Conservation (phyloP, 2,888 invertebrate species). For the Parthenolecanium corni region DNA sequence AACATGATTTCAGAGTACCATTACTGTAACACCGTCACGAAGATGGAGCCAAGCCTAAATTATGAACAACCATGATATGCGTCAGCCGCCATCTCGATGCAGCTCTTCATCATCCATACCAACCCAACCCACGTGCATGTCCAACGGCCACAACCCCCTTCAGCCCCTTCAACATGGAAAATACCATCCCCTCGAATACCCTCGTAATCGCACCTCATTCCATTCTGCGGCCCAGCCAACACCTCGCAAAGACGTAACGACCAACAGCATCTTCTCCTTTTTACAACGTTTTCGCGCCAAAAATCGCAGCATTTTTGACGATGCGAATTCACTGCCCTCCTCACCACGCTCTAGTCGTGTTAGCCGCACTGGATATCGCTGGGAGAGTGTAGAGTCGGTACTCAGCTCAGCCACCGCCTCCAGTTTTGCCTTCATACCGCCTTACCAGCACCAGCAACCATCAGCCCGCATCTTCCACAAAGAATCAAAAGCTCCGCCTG, state of each 20-base stretch:
- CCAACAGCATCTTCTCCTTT: slow-evolving; percentile 1
- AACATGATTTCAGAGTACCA: too few species aligned
- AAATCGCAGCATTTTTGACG: background rate
- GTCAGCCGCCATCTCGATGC: too few species aligned
- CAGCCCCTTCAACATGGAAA: too few species aligned
- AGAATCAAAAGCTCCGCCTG: too few species aligned
- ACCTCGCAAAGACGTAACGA: background rate
- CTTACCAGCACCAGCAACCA: background rate
- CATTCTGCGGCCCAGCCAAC: background rate
- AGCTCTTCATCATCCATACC: too few species aligned
- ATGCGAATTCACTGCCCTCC: background rate
- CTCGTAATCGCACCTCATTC: too few species aligned
- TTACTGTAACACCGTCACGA: too few species aligned
- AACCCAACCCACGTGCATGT: too few species aligned
- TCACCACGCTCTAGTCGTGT: background rate
- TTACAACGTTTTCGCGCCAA: background rate
- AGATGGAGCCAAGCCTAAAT: too few species aligned
- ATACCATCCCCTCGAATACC: too few species aligned
- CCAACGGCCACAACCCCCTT: too few species aligned
- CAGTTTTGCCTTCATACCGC: slow-evolving; percentile 28
- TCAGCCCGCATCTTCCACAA: background rate
- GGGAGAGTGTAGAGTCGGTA: slow-evolving; percentile 25
- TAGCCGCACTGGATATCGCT: background rate
- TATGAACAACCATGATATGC: too few species aligned
- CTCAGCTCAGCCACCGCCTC: slow-evolving; percentile 24